Base-by-base conservation (phyloP, 2,113 vertebrate species). In the Struthidea cinerea region DNA sequence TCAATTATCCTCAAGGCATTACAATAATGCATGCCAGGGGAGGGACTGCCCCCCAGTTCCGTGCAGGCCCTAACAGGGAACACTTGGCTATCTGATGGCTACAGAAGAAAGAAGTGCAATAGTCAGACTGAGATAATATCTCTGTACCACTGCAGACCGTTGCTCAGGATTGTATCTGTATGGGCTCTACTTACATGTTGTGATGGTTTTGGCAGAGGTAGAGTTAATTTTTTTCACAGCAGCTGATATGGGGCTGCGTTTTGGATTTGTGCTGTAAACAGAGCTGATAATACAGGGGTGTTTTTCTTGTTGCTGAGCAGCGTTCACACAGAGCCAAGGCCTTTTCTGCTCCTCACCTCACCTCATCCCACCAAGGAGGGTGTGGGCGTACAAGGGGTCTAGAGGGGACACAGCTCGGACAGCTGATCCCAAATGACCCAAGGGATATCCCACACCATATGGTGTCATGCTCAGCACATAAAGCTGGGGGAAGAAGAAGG, bases 331-430 rank as follows among this genome's bases (percentile, higher is more conserved):
- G 20, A 56, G 20, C 3, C 53, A 81, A 80, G 9, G 23, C 4
- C 10, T 73, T 49, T 68, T n/a, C 13, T 50, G 32, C 19, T 49
- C 6, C 47, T 76, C 63, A 16, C 8, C 28, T 44, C 53, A 13
- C 16, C 3, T 11, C 14, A 11, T 1, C 1, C 3, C 28, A 27
- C 5, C 32, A 67, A 28, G n/a, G 8, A 30, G 28, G 9, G 21
- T 55, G 22, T 32, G 42, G 46, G 10, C 26, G 7, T n/a, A 71
- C 57, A 67, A 56, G 52, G 1, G 17, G 6, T 2, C 53, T 13
- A 15, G 53, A 57, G 47, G 26, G 22, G 15, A 23, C 30, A 33
- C 8, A 50, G 37, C 14, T 2, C 30, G 22, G 33, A 80, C 13
- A 65, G 28, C 4, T 46, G 61, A 67, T 30, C 37, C 37, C 23